Evolutionary conservation across 2,113 vertebrate species (phyloP), one percentile per base, ranked within the genome.

Genomic region (Dolichotis patagonum): DNA sequence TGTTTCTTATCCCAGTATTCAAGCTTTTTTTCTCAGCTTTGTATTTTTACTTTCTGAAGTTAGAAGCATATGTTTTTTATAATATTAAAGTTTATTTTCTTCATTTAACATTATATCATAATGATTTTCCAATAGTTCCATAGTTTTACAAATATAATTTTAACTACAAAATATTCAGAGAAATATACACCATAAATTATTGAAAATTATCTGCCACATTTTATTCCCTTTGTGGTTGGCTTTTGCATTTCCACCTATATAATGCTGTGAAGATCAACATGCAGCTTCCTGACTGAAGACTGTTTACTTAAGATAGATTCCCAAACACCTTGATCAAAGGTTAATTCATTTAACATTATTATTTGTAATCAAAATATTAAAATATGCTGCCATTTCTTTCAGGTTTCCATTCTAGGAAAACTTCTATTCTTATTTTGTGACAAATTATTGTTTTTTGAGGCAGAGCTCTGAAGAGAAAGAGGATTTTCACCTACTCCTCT

Each of bases 401-500:
- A 73, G 60, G 5, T 94, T 95, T 93, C 67, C 69, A 85, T 58
- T 88, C 65, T 67, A 91, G 94, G 67, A 91, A 97, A 65, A 77
- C 49, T 96, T 91, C 71, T 81, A 41, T 85, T 75, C 73, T 88
- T 24, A 56, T 81, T 97, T 96, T 93, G 86, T 65, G 89, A 54
- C 60, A 54, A 94, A 95, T 95, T 88, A 91, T 91, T 97, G 94
- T 95, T 96, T 92, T 94, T 73, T 7, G 3, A 91, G 63, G 56
- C 89, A 96, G 88, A 54, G 83, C 95, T 67, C 71, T 77, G 90
- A 94, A 90, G 95, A 98, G 93, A 97, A 95, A 96, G 84, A 91
- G 81, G 81, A 97, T 97, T 98, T 98, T 97, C 95, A 98, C 97
- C 95, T 98, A 96, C 96, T 97, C 88, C 88, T 91, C 41, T 20